Conservation (phyloP, 1,140 invertebrate genomes). For the Drosophila biarmipes region DNA sequence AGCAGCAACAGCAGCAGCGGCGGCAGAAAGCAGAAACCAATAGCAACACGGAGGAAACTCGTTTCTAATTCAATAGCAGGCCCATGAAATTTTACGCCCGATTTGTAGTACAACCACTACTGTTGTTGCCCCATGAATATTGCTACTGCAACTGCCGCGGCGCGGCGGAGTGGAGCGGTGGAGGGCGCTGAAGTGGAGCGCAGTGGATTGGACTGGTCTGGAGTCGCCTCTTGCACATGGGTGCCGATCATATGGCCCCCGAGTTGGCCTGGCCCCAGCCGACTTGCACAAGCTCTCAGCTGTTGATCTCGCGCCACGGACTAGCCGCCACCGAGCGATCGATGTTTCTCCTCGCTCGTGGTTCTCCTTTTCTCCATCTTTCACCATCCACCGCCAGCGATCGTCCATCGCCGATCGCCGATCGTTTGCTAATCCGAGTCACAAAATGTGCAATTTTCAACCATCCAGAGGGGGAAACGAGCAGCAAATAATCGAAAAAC, state of each 20-base stretch:
- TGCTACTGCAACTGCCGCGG: constrained; percentile 34
- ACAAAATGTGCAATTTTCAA: constrained; percentile 59
- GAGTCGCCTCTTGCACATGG: constrained; percentile 14
- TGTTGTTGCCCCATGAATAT: constrained; percentile 60
- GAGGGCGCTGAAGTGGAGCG: not conserved
- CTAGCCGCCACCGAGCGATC: constrained; percentile 23
- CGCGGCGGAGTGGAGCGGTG: constrained; percentile 10
- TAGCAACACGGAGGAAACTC: constrained; percentile 62
- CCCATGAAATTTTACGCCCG: constrained; percentile 84
- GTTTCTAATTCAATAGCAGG: constrained; percentile 84
- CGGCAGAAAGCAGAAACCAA: constrained; percentile 41
- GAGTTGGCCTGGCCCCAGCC: constrained; percentile 18
- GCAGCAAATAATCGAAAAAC: constrained; percentile 31
- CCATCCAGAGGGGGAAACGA: constrained; percentile 25
- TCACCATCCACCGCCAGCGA: constrained; percentile 30
- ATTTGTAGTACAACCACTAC: constrained; percentile 83
- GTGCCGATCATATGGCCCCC: constrained; percentile 40
- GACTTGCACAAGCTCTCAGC: constrained; percentile 60
- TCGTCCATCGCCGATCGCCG: constrained; percentile 12
- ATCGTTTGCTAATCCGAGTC: constrained; percentile 56
- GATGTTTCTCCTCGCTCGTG: constrained; percentile 26
- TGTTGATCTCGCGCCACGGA: constrained; percentile 44
- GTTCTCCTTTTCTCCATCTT: constrained; percentile 36
- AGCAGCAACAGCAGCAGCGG: constrained; percentile 2
- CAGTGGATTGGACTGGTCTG: not conserved